A percentile compares a stretch with the other conserved stretches of the same genome.
phyloP scores from a whole-genome alignment of 1,140 invertebrate genomes.

The Solen grandis region DNA sequence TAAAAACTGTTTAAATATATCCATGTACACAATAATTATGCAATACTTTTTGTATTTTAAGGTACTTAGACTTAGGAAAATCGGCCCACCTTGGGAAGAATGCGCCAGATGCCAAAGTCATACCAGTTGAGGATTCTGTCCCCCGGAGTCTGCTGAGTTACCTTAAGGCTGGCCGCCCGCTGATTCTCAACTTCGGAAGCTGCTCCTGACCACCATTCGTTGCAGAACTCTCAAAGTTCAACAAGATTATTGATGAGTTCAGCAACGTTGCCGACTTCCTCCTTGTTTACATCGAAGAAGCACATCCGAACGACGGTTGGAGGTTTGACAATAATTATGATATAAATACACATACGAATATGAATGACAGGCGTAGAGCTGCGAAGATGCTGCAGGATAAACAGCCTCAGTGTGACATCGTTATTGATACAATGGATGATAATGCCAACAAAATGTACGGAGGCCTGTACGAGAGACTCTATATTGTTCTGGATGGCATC shows the following conservation, averaged over 20 bases:
- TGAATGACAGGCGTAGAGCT: conserved; percentile 65
- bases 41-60: too few species aligned
- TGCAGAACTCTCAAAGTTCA: conserved; percentile 60
- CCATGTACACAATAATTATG: too few species aligned
- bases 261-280: conserved; percentile 62
- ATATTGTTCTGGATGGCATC: conserved; percentile 59
- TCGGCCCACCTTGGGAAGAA: background rate
- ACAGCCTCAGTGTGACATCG: conserved; percentile 39
- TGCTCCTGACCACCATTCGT: conserved; percentile 73
- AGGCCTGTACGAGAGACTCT: conserved; percentile 62
- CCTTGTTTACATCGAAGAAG: conserved; percentile 67
- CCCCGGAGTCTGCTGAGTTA: conserved; percentile 52
- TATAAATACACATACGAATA: conserved; percentile 47
- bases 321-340: conserved; percentile 46
- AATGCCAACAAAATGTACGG: conserved; percentile 57
- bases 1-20: too few species aligned
- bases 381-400: conserved; percentile 52
- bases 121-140: conserved; percentile 2
- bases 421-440: conserved; percentile 64
- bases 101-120: conserved; percentile 18
- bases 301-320: conserved; percentile 67
- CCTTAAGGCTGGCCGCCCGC: conserved; percentile 55
- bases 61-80: conserved; percentile 11
- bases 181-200: too few species aligned
- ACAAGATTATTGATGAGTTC: conserved; percentile 59